Percentiles rank a stretch among this genome's conserved stretches.
Conservation (phyloP, 1,140 invertebrate species). For the Harpegnathos saltator region DNA sequence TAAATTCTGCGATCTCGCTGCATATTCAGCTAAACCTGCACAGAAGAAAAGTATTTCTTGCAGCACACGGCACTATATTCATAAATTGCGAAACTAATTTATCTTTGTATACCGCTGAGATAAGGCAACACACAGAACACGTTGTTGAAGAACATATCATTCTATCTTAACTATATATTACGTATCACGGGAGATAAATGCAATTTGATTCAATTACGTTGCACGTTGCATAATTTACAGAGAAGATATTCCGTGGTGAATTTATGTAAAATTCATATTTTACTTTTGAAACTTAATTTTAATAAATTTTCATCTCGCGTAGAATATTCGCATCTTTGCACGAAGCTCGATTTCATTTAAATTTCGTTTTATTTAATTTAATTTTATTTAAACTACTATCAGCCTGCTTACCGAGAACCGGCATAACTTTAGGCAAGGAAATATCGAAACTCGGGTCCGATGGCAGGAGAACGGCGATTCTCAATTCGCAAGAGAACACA, state of each 20-base stretch:
- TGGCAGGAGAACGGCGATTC: slow-evolving; percentile 79
- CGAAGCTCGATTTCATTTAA: background rate
- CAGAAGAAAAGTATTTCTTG: background rate
- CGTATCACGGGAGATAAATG: too few relatives aligned
- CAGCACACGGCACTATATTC: too few relatives aligned
- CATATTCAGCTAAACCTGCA: slow-evolving; percentile 86
- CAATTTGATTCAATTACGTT: too few relatives aligned
- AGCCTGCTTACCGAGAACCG: slow-evolving; percentile 77
- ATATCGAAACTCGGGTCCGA: slow-evolving; percentile 78
- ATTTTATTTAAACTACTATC: too few relatives aligned
- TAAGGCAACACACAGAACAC: background rate
- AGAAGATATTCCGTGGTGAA: background rate
- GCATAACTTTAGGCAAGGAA: slow-evolving; percentile 78
- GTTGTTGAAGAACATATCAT: too few relatives aligned
- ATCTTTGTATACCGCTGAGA: background rate
- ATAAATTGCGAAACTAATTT: background rate
- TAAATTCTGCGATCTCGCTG: slow-evolving; percentile 83
- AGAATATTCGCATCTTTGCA: background rate
- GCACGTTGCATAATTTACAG: background rate
- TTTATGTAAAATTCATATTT: background rate
- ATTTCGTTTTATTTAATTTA: background rate
- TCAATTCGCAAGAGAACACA: slow-evolving; percentile 75
- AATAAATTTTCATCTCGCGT: background rate
- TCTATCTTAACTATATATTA: too few relatives aligned
- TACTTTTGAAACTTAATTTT: background rate